Percentiles rank a stretch among this genome's conserved stretches.
phyloP scores from a whole-genome alignment of 1,140 invertebrate species.

The Tyrophagus putrescentiae region DNA sequence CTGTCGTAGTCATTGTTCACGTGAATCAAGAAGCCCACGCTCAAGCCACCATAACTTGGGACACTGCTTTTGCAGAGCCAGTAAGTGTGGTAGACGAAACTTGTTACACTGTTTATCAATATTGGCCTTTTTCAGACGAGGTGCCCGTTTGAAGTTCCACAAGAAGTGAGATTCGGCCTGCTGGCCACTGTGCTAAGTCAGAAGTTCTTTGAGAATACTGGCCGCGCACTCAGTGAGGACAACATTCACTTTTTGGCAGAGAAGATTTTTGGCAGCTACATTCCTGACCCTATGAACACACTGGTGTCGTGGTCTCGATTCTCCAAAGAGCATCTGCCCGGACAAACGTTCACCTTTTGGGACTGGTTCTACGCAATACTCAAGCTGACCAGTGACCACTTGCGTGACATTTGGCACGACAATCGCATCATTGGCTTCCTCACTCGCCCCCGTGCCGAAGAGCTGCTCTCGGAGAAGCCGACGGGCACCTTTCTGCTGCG shows the following conservation, averaged over 20 bases:
- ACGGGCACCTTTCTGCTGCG: constrained; percentile 79
- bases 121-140: constrained; percentile 40
- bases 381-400: constrained; percentile 84
- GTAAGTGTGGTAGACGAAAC: constrained; percentile 28
- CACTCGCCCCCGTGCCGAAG: constrained; percentile 69
- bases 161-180: constrained; percentile 63
- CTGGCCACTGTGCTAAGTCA: constrained; percentile 73
- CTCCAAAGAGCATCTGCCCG: constrained; percentile 78
- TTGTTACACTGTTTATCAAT: neutral
- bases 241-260: constrained; percentile 74
- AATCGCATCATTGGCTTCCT: constrained; percentile 77
- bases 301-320: constrained; percentile 76
- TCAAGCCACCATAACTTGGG: constrained; percentile 92
- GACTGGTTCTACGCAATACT: constrained; percentile 96
- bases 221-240: constrained; percentile 59
- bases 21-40: constrained; percentile 95
- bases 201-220: constrained; percentile 71
- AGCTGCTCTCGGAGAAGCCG: constrained; percentile 54
- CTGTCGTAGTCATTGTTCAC: constrained; percentile 93
- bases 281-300: constrained; percentile 34
- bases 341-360: constrained; percentile 90
- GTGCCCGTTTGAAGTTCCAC: constrained; percentile 73
- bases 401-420: constrained; percentile 74
- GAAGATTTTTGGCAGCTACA: constrained; percentile 54
- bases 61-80: constrained; percentile 87